Conservation (phyloP, 2,888 invertebrate genomes). For the Ecliptopera silaceata region DNA sequence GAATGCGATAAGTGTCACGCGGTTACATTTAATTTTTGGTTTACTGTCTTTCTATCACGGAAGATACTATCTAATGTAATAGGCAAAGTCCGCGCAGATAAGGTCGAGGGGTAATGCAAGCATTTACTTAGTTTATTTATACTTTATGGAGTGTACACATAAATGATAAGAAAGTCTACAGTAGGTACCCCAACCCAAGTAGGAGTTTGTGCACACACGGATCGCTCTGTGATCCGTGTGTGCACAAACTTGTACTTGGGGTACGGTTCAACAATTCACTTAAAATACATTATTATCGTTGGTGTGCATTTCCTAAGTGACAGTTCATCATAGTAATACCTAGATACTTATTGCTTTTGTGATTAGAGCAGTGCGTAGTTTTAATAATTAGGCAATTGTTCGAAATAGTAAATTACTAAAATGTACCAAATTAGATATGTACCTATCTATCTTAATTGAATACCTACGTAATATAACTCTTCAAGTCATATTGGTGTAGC, state of each 20-base stretch:
- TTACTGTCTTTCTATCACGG: too few relatives aligned
- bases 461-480: neutral
- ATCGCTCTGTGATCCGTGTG: too few relatives aligned
- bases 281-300: too few relatives aligned
- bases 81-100: neutral
- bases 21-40: too few relatives aligned
- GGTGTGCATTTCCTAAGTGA: too few relatives aligned
- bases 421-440: slow-evolving; percentile 6
- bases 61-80: neutral
- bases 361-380: neutral
- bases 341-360: neutral
- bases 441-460: neutral
- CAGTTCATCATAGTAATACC: neutral
- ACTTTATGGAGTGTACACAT: too few relatives aligned
- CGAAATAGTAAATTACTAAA: neutral
- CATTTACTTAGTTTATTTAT: neutral
- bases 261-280: too few relatives aligned
- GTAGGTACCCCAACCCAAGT: too few relatives aligned
- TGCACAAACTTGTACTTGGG: too few relatives aligned
- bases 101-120: neutral
- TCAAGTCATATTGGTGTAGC: neutral
- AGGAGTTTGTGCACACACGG: too few relatives aligned
- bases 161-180: too few relatives aligned
- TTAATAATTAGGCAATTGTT: neutral
- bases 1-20: neutral